Percentiles rank a stretch among this genome's conserved stretches.
phyloP scores from a whole-genome alignment of 1,140 invertebrate species.

The Drosophila tsacasi region DNA sequence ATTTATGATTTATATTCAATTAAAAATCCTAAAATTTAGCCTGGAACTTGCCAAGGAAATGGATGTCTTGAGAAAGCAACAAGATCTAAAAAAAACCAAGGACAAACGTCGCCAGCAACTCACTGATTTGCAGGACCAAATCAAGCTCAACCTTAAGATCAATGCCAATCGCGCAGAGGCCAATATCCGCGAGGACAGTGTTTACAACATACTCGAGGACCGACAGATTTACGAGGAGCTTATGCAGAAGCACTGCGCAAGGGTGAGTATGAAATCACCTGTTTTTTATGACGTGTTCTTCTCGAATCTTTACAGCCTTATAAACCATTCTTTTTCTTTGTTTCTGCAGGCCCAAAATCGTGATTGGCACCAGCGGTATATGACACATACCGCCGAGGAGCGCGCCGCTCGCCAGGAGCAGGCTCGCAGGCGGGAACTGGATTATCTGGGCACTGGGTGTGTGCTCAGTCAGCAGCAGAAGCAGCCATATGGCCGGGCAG shows the following conservation, averaged over 20 bases:
- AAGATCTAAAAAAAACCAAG: neutral
- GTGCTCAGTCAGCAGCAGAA: conserved; percentile 44
- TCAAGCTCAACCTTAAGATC: conserved; percentile 22
- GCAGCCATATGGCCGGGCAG: conserved; percentile 49
- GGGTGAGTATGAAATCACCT: conserved; percentile 15
- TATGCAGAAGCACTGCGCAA: conserved; percentile 33
- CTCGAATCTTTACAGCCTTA: neutral
- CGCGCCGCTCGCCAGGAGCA: conserved; percentile 11
- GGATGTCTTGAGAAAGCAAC: conserved; percentile 8
- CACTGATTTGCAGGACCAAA: conserved; percentile 40
- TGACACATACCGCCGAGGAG: conserved; percentile 39
- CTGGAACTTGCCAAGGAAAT: conserved; percentile 23
- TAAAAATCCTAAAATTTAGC: neutral
- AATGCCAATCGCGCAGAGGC: neutral
- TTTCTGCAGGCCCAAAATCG: conserved; percentile 38
- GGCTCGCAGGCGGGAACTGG: conserved; percentile 9
- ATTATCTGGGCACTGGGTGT: conserved; percentile 56
- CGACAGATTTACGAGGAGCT: conserved; percentile 53
- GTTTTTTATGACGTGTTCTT: neutral
- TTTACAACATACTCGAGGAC: conserved; percentile 44
- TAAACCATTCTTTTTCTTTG: neutral
- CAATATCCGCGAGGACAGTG: conserved; percentile 16
- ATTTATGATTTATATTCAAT: neutral
- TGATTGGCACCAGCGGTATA: conserved; percentile 52
- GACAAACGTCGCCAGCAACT: conserved; percentile 41